These are phyloP conservation scores for Dromas ardeola DNA, from an alignment of 2,113 vertebrate genomes.

Conservation along the genomic window DNA sequence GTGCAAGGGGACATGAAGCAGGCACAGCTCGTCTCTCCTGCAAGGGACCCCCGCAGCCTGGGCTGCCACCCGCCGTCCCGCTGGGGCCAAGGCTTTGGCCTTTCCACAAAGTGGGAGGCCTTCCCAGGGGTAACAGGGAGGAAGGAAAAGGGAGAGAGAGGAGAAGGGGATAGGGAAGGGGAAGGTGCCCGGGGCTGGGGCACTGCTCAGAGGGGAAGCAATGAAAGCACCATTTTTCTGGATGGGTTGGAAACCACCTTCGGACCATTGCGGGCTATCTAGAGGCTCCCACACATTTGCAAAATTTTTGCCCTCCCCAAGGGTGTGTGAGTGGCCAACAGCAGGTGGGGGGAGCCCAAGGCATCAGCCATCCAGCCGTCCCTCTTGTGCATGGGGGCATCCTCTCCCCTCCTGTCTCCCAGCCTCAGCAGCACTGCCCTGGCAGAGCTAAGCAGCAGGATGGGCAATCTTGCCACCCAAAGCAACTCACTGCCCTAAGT, in stretches of 20 bases:
- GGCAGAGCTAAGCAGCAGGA: background rate
- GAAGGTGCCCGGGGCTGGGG: background rate
- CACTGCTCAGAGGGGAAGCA: background rate
- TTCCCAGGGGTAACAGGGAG: too few species aligned
- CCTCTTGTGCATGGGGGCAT: background rate
- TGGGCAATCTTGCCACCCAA: background rate
- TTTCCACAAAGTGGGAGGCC: background rate
- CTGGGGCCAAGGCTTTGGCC: background rate
- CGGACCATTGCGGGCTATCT: fast-evolving
- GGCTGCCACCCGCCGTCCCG: background rate
- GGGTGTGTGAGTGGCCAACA: background rate
- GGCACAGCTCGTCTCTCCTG: background rate
- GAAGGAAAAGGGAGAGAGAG: background rate
- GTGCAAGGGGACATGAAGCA: background rate
- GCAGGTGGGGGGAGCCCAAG: background rate
- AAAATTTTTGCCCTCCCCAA: background rate
- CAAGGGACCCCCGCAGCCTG: background rate
- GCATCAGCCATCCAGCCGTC: background rate
- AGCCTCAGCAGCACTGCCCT: background rate
- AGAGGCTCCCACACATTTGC: fast-evolving
- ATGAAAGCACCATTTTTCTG: background rate
- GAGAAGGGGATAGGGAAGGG: background rate
- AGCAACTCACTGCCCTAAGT: background rate
- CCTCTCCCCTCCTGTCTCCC: background rate
- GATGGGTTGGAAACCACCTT: background rate